Base-by-base conservation (phyloP, 2,113 vertebrate genomes). In the Cephalopholis sonnerati region DNA sequence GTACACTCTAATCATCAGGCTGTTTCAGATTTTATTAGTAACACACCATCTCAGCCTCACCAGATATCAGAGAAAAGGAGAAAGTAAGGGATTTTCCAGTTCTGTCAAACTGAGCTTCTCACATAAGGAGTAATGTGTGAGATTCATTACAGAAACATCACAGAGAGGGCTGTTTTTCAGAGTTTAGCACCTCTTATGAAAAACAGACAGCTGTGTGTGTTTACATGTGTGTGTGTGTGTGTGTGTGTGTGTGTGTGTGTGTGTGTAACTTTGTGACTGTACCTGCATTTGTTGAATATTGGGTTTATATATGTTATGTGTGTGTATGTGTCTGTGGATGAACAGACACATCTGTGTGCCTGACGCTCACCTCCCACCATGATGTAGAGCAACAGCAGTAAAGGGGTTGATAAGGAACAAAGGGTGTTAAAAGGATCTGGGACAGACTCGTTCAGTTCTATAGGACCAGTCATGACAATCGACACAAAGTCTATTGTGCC, bases 311-410 rank as follows among this genome's bases (percentile, higher is more conserved):
- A 32, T 44, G 1, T 15, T 15, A 10, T 54, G 17, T 67, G 70
- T 64, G 69, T 44, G 32, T 70, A 5, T 71, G 67, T 59, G 69
- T 16, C 7, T 63, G 54, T 32, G 7, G 67, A n/a, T 36, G 67
- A 46, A 51, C 17, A 20, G 57, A 32, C 22, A 62, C 54, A 68
- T 77, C 54, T 89, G 80, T 90, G 84, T 84, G 81, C 51, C 77
- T 67, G 44, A 82, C 15, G 18, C 69, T 51, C 75, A 77, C 77
- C 74, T 77, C 84, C 79, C 65, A 82, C 66, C 1, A 5, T 61
- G 46, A 3, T 24, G 25, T 5, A 41, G 48, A 71, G 54, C n/a
- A 32, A 44, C 64, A 39, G 63, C 62, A 69, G 50, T 32, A 44
- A 54, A 79, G 66, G 29, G 4, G 36, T 50, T 71, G 70, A 79